A percentile compares a stretch with the other conserved stretches of the same genome.
Conservation (phyloP, 2,888 invertebrate genomes). For the Troides oblongomaculatus region DNA sequence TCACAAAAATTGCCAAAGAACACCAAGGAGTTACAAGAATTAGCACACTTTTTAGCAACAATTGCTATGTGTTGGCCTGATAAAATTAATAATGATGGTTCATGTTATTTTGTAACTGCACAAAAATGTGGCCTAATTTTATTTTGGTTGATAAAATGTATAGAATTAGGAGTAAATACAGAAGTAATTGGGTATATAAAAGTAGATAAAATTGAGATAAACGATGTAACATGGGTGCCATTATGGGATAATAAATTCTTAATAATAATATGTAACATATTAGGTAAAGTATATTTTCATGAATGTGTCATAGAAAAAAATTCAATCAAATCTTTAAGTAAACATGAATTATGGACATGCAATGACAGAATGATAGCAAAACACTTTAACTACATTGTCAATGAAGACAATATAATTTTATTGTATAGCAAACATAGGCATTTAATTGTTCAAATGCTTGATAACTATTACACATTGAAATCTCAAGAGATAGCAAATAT, state of each 20-base stretch:
- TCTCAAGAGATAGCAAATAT: slow-evolving; percentile 52
- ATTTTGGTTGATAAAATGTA: slow-evolving; percentile 52
- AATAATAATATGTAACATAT: slow-evolving; percentile 49
- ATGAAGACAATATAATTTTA: slow-evolving; percentile 47
- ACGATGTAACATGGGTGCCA: slow-evolving; percentile 51
- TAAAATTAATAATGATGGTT: slow-evolving; percentile 40
- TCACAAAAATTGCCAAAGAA: slow-evolving; percentile 34
- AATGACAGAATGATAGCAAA: slow-evolving; percentile 59
- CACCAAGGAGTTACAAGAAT: slow-evolving; percentile 47
- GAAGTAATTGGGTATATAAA: slow-evolving; percentile 40
- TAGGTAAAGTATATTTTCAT: slow-evolving; percentile 50
- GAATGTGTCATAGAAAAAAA: slow-evolving; percentile 43
- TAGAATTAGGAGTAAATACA: slow-evolving; percentile 35
- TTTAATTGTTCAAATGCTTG: slow-evolving; percentile 51
- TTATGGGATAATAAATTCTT: slow-evolving; percentile 39
- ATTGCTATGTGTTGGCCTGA: slow-evolving; percentile 59
- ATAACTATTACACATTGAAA: slow-evolving; percentile 45
- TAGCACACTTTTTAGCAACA: slow-evolving; percentile 48
- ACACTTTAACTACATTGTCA: slow-evolving; percentile 41
- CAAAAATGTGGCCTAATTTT: slow-evolving; percentile 58
- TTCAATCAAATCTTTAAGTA: slow-evolving; percentile 37
- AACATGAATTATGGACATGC: slow-evolving; percentile 49
- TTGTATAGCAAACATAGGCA: slow-evolving; percentile 64
- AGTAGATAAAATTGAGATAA: slow-evolving; percentile 46
- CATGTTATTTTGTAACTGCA: slow-evolving; percentile 59